Conservation (phyloP, 2,888 invertebrate genomes). For the Ephialtes manifestator region DNA sequence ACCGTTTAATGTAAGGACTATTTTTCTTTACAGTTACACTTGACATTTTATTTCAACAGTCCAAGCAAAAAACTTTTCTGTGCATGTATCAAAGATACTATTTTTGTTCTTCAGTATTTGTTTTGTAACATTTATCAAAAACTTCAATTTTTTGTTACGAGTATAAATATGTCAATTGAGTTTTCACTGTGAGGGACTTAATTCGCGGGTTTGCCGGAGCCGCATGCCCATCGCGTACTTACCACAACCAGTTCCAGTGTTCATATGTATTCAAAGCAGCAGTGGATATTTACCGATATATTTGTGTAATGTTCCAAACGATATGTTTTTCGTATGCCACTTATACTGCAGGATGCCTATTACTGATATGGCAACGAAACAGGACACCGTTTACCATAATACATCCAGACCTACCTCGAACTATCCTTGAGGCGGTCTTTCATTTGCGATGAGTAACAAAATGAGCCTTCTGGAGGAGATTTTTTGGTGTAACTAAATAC, state of each 20-base stretch:
- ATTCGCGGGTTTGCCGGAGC: too few relatives aligned
- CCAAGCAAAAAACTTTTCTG: too few relatives aligned
- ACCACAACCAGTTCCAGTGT: not conserved
- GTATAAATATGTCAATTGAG: too few relatives aligned
- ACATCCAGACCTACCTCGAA: conserved; percentile 5
- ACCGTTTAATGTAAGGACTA: too few relatives aligned
- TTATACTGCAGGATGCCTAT: not conserved
- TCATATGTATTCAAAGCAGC: not conserved
- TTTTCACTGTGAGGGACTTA: too few relatives aligned
- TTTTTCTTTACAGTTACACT: too few relatives aligned
- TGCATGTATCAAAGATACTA: too few relatives aligned
- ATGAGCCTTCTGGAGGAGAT: conserved; percentile 6
- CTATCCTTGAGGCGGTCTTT: conserved; percentile 35
- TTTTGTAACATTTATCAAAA: too few relatives aligned
- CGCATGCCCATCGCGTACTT: too few relatives aligned
- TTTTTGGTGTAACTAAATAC: conserved; percentile 40
- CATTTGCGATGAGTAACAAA: conserved; percentile 32
- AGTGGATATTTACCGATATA: not conserved
- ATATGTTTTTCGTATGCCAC: not conserved
- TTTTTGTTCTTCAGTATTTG: too few relatives aligned
- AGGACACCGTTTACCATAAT: conserved; percentile 10
- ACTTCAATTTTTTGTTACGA: too few relatives aligned
- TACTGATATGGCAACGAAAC: not conserved
- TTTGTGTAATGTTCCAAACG: not conserved
- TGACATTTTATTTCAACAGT: too few relatives aligned